These are phyloP conservation scores for Probaryconus sp. DNA, from an alignment of 1,140 invertebrate species.

Conservation along the genomic window DNA sequence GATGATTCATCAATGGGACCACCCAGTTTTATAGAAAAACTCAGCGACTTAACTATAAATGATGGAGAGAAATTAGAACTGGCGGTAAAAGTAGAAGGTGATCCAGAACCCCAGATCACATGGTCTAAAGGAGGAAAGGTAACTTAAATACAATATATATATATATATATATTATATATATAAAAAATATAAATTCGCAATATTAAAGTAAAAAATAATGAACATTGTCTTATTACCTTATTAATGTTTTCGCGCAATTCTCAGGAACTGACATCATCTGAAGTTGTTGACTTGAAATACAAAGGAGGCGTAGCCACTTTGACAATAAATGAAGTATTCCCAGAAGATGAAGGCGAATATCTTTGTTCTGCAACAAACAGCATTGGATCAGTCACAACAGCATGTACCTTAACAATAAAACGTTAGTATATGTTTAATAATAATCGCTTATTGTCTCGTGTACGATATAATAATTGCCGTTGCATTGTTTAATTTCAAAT, in stretches of 20 bases:
- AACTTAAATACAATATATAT: conserved; percentile 18
- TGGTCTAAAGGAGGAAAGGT: conserved; percentile 91
- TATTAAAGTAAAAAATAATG: conserved; percentile 30
- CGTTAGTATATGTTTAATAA: conserved; percentile 80
- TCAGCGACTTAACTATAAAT: conserved; percentile 84
- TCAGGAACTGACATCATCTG: conserved; percentile 83
- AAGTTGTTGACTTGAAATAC: conserved; percentile 94
- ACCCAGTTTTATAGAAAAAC: conserved; percentile 88
- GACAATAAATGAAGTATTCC: conserved; percentile 94
- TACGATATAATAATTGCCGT: too few species aligned
- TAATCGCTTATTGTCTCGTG: too few species aligned
- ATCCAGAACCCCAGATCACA: conserved; percentile 93
- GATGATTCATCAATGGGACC: conserved; percentile 89
- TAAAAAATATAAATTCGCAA: conserved; percentile 3
- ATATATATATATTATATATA: neutral
- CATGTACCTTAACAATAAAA: conserved; percentile 89
- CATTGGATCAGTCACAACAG: conserved; percentile 88
- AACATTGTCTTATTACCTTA: neutral
- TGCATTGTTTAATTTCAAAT: too few species aligned
- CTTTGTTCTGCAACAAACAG: conserved; percentile 94
- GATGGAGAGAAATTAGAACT: conserved; percentile 91
- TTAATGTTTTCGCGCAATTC: neutral
- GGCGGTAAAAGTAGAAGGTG: conserved; percentile 88
- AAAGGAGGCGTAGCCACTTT: conserved; percentile 91
- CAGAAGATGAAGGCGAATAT: conserved; percentile 95